Evolutionary conservation across 2,113 vertebrate species (phyloP).

Genomic region (Aptenodytes forsteri): DNA sequence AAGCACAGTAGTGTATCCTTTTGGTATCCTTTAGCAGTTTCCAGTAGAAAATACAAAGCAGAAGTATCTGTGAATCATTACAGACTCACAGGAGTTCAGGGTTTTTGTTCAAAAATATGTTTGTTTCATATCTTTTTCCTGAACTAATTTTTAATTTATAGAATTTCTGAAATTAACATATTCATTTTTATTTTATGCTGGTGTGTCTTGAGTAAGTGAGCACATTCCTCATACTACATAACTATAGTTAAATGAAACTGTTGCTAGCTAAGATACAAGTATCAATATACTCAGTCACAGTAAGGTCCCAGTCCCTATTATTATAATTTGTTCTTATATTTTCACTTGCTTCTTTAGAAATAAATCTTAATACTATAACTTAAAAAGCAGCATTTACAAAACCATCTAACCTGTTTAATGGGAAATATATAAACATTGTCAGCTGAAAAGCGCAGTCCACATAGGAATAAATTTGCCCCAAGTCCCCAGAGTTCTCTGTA

Average conservation of each 20-base stretch:
- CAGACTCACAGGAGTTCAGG: neutral
- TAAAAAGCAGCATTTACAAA: neutral
- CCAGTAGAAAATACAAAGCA: neutral
- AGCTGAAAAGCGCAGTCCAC: neutral
- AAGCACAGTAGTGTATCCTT: neutral
- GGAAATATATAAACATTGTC: neutral
- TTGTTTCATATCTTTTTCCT: neutral
- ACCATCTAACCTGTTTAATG: neutral
- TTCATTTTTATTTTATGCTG: neutral
- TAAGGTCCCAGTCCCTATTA: neutral
- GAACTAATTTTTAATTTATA: neutral
- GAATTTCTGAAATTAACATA: neutral
- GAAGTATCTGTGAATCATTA: neutral
- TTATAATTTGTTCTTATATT: neutral
- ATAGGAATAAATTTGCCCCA: neutral
- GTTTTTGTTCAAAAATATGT: neutral
- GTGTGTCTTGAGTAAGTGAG: neutral
- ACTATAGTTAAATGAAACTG: neutral
- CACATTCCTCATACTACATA: rapidly evolving
- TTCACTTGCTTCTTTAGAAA: neutral
- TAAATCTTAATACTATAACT: neutral
- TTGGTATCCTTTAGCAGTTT: neutral
- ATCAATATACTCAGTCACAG: neutral
- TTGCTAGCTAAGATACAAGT: neutral
- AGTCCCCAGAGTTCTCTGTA: neutral